Conservation (phyloP, 2,113 vertebrate genomes). For the Ctenomys sociabilis region DNA sequence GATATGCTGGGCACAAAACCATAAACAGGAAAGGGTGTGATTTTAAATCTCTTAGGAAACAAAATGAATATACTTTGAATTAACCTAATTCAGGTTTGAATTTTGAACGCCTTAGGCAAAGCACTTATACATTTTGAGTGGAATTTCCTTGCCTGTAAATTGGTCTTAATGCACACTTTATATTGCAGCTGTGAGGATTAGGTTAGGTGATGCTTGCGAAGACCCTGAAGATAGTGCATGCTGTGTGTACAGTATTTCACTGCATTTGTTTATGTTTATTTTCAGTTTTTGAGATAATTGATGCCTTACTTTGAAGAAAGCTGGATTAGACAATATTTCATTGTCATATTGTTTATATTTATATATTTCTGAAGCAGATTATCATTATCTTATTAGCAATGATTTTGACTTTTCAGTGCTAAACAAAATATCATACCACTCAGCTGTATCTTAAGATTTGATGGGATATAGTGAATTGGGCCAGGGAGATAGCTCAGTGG, state of each 20-base stretch:
- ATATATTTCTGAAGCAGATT: not conserved
- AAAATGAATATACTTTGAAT: not conserved
- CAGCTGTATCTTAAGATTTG: not conserved
- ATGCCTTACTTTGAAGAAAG: not conserved
- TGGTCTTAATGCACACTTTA: not conserved
- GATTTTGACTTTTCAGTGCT: not conserved
- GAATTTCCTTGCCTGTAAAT: not conserved
- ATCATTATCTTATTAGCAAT: not conserved
- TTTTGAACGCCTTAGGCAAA: not conserved
- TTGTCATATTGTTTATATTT: not conserved
- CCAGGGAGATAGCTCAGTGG: too few species aligned
- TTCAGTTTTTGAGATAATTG: not conserved
- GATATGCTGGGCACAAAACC: not conserved
- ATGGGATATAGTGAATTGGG: not conserved
- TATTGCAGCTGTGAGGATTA: not conserved
- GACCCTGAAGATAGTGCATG: too few species aligned
- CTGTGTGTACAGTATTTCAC: not conserved
- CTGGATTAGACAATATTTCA: not conserved
- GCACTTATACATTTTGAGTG: not conserved
- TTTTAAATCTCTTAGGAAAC: not conserved
- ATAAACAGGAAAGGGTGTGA: not conserved
- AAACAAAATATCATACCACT: not conserved
- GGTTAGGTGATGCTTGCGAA: rapidly evolving
- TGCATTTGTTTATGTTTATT: rapidly evolving
- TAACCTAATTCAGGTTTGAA: not conserved